Base-by-base conservation (phyloP, 2,113 vertebrate genomes). In the Pontoporia blainvillei region DNA sequence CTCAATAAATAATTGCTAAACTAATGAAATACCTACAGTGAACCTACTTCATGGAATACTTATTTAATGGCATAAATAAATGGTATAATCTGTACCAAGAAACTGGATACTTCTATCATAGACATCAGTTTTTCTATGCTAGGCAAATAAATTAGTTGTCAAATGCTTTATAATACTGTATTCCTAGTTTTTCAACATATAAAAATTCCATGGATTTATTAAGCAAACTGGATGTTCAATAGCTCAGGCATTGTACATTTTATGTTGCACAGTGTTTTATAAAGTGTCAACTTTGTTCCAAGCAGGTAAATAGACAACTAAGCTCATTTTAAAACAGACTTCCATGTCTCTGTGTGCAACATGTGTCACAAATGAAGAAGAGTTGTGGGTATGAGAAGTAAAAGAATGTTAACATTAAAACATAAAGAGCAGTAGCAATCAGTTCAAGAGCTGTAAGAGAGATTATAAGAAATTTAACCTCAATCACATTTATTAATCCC, bases 301-400 rank as follows among this genome's bases (percentile, higher is more conserved):
- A 82, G 94, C 36, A 4, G 39, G 29, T 91, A 86, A 96, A 95
- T 10, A 94, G 52, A 85, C 59, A 90, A 90, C 36, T 91, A 86
- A 86, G 4, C 34, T 97, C 41, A 91, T 79, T 93, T 96, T 62
- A 90, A 93, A 95, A 69, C 57, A 49, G 72, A 72, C 10, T 90
- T 81, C 39, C 13, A 83, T 64, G 49, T 88, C 21, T 91, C 59
- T 81, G 7, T 57, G 17, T 44, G 4, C 1, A 88, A 41, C 20
- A 5, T 44, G 29, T 93, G 39, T 73, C 44, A 90, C 67, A 91
- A 83, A 94, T 83, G 78, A 90, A 90, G 27, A 84, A 87, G 27
- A n/a, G 3, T 12, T 73, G 44, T 59, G 14, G 8, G 10, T 61
- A 73, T 44, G 2, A 79, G 20, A 95, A 89, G 31, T 12, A 87